Percentiles rank a stretch among this genome's conserved stretches.
These are phyloP conservation scores for Tribolium castaneum DNA, from an alignment of 1,140 invertebrate species.

Conservation along the genomic window DNA sequence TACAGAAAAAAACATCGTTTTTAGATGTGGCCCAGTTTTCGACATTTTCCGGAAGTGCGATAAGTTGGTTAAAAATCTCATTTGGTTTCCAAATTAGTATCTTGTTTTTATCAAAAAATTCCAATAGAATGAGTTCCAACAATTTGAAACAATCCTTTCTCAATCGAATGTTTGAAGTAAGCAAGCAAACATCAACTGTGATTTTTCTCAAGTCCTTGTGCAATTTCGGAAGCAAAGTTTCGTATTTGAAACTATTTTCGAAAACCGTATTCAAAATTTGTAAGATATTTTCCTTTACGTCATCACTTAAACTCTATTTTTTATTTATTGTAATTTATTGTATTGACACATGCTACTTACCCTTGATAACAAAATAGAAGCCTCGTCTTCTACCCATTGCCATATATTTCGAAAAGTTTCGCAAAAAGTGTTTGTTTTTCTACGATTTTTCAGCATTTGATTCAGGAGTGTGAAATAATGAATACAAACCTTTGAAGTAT, in stretches of 20 bases:
- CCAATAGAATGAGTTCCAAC: neutral
- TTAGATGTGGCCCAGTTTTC: neutral
- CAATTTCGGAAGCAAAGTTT: neutral
- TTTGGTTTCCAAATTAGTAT: neutral
- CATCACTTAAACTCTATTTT: neutral
- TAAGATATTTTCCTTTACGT: neutral
- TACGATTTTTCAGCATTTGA: neutral
- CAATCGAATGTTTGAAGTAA: neutral
- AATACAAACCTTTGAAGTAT: neutral
- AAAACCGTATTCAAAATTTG: neutral
- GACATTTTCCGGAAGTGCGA: neutral
- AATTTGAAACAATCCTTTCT: neutral
- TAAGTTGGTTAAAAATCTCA: neutral
- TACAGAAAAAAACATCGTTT: conserved; percentile 2
- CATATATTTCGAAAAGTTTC: neutral
- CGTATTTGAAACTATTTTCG: neutral
- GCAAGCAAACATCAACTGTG: neutral
- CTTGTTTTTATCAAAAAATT: conserved; percentile 15
- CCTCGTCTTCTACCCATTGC: neutral
- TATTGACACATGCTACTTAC: neutral
- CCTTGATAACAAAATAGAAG: neutral
- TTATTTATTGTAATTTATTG: too few species aligned
- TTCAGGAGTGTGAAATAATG: neutral
- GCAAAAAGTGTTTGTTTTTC: neutral
- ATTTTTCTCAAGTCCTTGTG: neutral